A percentile compares a stretch with the other conserved stretches of the same genome.
These are phyloP conservation scores for Lophotriccus pileatus DNA, from an alignment of 2,797 vertebrate species.

Conservation along the genomic window DNA sequence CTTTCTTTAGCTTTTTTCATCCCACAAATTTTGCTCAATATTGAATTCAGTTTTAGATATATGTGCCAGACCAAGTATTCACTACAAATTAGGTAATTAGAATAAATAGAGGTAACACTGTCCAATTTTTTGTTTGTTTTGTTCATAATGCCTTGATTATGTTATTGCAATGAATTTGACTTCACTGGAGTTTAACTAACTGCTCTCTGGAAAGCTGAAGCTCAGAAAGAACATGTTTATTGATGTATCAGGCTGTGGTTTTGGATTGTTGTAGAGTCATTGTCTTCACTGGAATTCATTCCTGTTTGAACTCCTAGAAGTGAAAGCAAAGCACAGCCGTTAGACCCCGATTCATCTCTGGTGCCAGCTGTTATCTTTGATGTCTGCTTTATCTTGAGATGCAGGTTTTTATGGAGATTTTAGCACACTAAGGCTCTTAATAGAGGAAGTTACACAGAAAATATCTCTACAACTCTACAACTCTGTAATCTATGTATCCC, in stretches of 20 bases:
- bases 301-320: not conserved
- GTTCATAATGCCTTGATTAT: not conserved
- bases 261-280: not conserved
- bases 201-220: not conserved
- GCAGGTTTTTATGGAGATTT: not conserved
- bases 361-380: slow-evolving; percentile 37
- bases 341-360: not conserved
- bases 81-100: not conserved
- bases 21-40: not conserved
- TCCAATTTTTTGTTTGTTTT: not conserved
- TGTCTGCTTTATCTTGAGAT: not conserved
- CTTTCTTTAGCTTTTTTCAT: not conserved
- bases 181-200: not conserved
- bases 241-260: not conserved
- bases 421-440: not conserved
- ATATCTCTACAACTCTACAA: not conserved
- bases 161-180: not conserved
- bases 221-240: not conserved
- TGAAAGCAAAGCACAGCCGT: not conserved
- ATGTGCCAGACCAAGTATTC: not conserved
- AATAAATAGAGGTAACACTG: not conserved
- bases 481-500: not conserved
- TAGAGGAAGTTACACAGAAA: not conserved
- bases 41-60: not conserved
- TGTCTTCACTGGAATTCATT: slow-evolving; percentile 4